These are phyloP conservation scores for Notarius lentiginosus DNA, from an alignment of 2,113 vertebrate genomes.

Conservation along the genomic window DNA sequence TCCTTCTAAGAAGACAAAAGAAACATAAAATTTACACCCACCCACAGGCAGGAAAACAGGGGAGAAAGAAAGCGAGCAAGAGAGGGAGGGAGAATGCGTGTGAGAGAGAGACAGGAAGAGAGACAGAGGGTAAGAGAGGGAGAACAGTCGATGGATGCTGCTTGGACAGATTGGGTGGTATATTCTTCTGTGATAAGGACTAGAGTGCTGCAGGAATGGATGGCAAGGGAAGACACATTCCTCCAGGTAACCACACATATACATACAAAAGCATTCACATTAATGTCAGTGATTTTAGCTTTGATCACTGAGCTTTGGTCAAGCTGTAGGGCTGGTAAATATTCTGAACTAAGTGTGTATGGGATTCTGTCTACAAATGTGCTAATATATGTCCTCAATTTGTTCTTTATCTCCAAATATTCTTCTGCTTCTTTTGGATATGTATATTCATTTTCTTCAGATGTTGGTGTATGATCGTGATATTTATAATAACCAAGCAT, in stretches of 20 bases:
- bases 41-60: slow-evolving; percentile 46
- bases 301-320: background rate
- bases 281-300: background rate
- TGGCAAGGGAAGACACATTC: slow-evolving; percentile 72
- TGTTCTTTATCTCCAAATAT: background rate
- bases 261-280: background rate
- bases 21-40: slow-evolving; percentile 54
- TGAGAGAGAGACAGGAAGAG: slow-evolving; percentile 38
- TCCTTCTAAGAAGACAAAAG: slow-evolving; percentile 63
- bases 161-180: slow-evolving; percentile 62
- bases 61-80: slow-evolving; percentile 25
- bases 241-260: slow-evolving; percentile 65
- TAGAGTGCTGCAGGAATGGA: slow-evolving; percentile 68
- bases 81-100: slow-evolving; percentile 27
- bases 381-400: background rate
- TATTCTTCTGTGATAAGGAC: slow-evolving; percentile 66
- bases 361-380: slow-evolving; percentile 4
- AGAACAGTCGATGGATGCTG: slow-evolving; percentile 74
- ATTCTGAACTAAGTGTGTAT: background rate
- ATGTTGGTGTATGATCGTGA: background rate
- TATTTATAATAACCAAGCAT: background rate
- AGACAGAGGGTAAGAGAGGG: slow-evolving; percentile 39
- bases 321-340: slow-evolving; percentile 5
- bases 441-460: background rate
- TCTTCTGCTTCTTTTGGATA: background rate